phyloP scores from a whole-genome alignment of 2,113 vertebrate species.

The Odobenus rosmarus region DNA sequence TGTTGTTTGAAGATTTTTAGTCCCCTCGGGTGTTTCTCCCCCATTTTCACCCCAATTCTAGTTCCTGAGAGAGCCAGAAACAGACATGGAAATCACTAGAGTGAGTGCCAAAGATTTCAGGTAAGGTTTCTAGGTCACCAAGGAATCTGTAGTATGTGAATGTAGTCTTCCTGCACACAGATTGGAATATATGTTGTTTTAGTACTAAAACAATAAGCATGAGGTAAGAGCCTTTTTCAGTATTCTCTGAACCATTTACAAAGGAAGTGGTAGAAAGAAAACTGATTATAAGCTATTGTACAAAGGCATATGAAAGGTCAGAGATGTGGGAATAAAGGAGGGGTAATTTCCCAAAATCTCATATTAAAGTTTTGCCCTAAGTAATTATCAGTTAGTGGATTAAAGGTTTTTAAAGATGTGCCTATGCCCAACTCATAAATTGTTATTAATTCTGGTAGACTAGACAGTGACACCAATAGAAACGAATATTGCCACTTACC shows the following conservation, averaged over 20 bases:
- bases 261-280: background rate
- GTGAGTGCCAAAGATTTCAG: background rate
- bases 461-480: background rate
- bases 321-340: background rate
- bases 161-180: background rate
- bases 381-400: constrained; percentile 16
- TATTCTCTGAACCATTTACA: background rate
- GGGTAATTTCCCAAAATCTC: constrained; percentile 5
- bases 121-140: background rate
- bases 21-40: background rate
- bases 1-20: background rate
- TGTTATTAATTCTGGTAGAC: constrained; percentile 51
- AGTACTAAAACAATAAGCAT: background rate
- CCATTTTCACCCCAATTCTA: background rate
- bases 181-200: background rate
- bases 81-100: background rate
- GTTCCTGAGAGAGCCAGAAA: background rate
- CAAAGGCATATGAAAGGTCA: background rate
- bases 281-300: background rate
- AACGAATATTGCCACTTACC: constrained; percentile 48
- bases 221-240: background rate
- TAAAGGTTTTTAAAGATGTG: constrained; percentile 35
- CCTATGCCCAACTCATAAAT: background rate
- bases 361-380: background rate
- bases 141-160: background rate